phyloP scores from a whole-genome alignment of 2,797 vertebrate genomes.

The Clarias fuscus region DNA sequence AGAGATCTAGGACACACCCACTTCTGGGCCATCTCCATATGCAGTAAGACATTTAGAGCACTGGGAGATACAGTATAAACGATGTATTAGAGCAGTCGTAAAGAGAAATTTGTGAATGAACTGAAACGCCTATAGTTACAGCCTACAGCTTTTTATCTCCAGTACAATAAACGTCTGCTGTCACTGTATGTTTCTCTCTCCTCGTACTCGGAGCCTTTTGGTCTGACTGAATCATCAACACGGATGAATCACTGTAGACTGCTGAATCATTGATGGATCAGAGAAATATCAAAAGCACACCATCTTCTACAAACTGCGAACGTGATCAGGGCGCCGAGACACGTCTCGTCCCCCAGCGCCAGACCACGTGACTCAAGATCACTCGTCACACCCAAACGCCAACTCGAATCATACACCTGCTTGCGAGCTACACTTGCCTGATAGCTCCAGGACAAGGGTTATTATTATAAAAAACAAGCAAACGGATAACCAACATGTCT shows the following conservation, averaged over 20 bases:
- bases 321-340: no score
- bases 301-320: not conserved
- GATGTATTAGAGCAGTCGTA: not conserved
- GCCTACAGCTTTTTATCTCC: no score
- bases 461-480: not conserved
- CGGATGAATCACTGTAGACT: slow-evolving; percentile 9
- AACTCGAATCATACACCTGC: not conserved
- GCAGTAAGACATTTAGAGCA: not conserved
- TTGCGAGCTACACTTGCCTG: not conserved
- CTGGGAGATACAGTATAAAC: not conserved
- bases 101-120: not conserved
- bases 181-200: not conserved
- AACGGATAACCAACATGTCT: not conserved
- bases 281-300: slow-evolving; percentile 1
- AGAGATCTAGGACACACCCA: not conserved
- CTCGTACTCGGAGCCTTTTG: not conserved
- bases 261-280: slow-evolving; percentile 9
- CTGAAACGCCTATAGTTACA: not conserved
- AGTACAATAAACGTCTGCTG: not conserved
- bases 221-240: slow-evolving; percentile 8
- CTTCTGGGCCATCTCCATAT: not conserved
- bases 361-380: not conserved
- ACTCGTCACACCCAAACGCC: not conserved
- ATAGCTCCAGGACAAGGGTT: slow-evolving; percentile 14
- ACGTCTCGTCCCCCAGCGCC: not conserved